Evolutionary conservation across 2,888 invertebrate species (phyloP).

Genomic region (Spilosoma lubricipeda): DNA sequence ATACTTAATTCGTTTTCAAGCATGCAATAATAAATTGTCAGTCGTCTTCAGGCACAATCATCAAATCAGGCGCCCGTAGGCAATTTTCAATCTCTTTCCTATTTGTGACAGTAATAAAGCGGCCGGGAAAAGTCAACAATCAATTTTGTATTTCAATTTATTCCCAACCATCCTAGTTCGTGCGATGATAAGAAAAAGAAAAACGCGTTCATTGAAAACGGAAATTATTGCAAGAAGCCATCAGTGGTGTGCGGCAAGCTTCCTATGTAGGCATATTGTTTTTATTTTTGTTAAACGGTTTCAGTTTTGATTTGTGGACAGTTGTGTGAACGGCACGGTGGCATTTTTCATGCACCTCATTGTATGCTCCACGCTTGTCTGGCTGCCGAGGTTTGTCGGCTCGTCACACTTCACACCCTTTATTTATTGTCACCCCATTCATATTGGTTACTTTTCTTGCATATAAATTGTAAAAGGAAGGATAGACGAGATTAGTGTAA

Average conservation of each 20-base stretch:
- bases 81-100: slow-evolving; percentile 85
- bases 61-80: slow-evolving; percentile 74
- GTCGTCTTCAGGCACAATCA: slow-evolving; percentile 50
- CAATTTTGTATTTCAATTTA: slow-evolving; percentile 87
- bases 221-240: slow-evolving; percentile 87
- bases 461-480: background rate
- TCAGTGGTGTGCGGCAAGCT: slow-evolving; percentile 80
- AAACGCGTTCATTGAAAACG: slow-evolving; percentile 85
- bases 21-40: slow-evolving; percentile 57
- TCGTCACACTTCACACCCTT: slow-evolving; percentile 64
- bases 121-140: slow-evolving; percentile 86
- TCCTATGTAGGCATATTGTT: slow-evolving; percentile 66
- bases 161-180: slow-evolving; percentile 85
- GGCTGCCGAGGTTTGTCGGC: slow-evolving; percentile 61
- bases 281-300: slow-evolving; percentile 67
- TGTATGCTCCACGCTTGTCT: slow-evolving; percentile 71
- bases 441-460: background rate
- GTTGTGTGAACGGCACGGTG: slow-evolving; percentile 63
- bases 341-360: slow-evolving; percentile 79
- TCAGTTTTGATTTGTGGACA: slow-evolving; percentile 78
- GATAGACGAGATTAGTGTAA: background rate
- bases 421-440: slow-evolving; percentile 50
- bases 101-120: slow-evolving; percentile 86
- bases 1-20: background rate
- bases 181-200: slow-evolving; percentile 85